These are phyloP conservation scores for Muricea muricata DNA, from an alignment of 92 coral and sea anemone genomes.

Conservation along the genomic window DNA sequence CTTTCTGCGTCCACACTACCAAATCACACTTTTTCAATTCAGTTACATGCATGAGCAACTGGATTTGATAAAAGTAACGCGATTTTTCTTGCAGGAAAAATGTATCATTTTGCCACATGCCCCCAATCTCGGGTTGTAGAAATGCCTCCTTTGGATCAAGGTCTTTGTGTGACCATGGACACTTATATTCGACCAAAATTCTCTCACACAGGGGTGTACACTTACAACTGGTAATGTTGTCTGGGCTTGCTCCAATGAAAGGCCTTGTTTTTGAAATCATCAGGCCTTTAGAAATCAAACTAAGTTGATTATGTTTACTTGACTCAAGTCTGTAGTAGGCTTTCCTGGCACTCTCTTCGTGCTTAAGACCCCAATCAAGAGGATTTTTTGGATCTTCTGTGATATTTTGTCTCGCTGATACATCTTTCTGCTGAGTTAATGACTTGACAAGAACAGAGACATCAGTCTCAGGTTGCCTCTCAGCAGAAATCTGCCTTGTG, in stretches of 20 bases:
- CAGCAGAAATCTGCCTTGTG: too few species aligned
- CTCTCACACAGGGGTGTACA: neutral
- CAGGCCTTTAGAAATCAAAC: constrained; percentile 7
- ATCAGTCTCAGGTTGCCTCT: too few species aligned
- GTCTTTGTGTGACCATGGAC: constrained; percentile 18
- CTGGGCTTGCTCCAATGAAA: constrained; percentile 24
- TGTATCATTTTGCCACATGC: constrained; percentile 8
- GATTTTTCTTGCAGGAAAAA: neutral
- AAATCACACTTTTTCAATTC: constrained; percentile 1
- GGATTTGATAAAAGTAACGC: constrained; percentile 15
- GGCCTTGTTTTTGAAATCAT: too few species aligned
- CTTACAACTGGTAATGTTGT: constrained; percentile 19
- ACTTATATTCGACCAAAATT: constrained; percentile 18
- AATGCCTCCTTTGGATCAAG: constrained; percentile 17
- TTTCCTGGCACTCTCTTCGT: too few species aligned
- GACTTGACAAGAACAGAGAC: constrained; percentile 62
- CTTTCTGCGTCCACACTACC: constrained; percentile 30
- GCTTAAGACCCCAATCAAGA: too few species aligned
- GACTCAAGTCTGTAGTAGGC: too few species aligned
- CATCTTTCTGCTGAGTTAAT: constrained; percentile 40
- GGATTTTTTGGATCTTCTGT: constrained; percentile 3
- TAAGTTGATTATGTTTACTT: constrained; percentile 20
- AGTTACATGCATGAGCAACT: neutral
- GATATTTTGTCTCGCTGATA: neutral
- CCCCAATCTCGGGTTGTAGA: constrained; percentile 32